Conservation (phyloP, 2,888 invertebrate genomes). For the Ophioninae sp. region DNA sequence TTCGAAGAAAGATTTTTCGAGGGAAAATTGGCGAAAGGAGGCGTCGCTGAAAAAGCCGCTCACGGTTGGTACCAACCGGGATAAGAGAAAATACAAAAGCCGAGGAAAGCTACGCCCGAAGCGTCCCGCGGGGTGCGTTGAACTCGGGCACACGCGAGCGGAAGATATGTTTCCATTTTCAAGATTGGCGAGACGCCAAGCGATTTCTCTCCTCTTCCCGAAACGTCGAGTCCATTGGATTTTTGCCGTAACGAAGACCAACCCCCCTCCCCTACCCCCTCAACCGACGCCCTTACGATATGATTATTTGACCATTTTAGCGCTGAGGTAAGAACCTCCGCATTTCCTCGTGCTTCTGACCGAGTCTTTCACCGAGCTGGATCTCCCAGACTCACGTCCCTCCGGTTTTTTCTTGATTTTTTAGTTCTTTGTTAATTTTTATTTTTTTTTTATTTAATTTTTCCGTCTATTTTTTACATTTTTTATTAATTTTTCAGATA, state of each 20-base stretch:
- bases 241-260: conserved; percentile 35
- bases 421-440: too few species aligned
- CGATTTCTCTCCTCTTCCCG: conserved; percentile 68
- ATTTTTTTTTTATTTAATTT: too few species aligned
- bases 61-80: conserved; percentile 38
- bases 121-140: conserved; percentile 70
- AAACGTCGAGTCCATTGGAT: conserved; percentile 58
- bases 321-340: conserved; percentile 52
- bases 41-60: conserved; percentile 14
- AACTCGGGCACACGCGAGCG: conserved; percentile 68
- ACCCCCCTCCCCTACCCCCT: conserved; percentile 10
- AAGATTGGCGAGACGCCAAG: conserved; percentile 77
- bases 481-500: too few species aligned
- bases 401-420: too few species aligned
- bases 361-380: conserved; percentile 11
- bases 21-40: conserved; percentile 57
- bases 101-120: conserved; percentile 50
- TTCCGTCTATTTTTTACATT: too few species aligned
- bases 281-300: conserved; percentile 25
- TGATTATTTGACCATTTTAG: conserved; percentile 57
- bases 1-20: conserved; percentile 25
- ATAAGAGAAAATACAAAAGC: conserved; percentile 51
- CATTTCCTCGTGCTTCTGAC: conserved; percentile 45
- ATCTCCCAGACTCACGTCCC: not conserved
- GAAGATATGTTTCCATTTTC: conserved; percentile 80